phyloP scores from a whole-genome alignment of 2,113 vertebrate genomes.

The Ivindomyrus marchei region DNA sequence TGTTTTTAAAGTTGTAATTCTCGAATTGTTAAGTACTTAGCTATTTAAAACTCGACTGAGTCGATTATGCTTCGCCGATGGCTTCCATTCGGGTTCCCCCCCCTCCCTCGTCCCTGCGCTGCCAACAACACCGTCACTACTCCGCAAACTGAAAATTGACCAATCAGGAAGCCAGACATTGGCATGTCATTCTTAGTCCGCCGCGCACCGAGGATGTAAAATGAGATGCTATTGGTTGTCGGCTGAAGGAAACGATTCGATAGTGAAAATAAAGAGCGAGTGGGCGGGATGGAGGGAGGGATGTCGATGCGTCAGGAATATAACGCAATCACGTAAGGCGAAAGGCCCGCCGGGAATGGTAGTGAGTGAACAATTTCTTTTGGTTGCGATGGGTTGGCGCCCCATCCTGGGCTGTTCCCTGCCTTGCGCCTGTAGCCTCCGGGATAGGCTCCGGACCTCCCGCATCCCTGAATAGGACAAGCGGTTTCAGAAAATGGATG shows the following conservation, averaged over 20 bases:
- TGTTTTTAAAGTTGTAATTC: neutral
- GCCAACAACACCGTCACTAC: conserved; percentile 26
- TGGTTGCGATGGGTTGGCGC: neutral
- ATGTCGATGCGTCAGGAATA: neutral
- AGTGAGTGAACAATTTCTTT: neutral
- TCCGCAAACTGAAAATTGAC: neutral
- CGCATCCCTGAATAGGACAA: too few relatives aligned
- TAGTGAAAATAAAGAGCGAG: neutral
- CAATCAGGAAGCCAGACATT: conserved; percentile 26
- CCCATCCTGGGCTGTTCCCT: too few relatives aligned
- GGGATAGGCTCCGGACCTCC: too few relatives aligned
- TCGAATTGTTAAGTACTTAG: conserved; percentile 15
- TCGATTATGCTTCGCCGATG: conserved; percentile 49
- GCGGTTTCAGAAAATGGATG: too few relatives aligned
- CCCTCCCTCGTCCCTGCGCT: conserved; percentile 33
- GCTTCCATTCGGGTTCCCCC: conserved; percentile 59
- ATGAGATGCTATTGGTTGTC: conserved; percentile 17
- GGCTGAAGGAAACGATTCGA: conserved; percentile 3
- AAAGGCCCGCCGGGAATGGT: neutral
- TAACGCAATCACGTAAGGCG: conserved; percentile 6
- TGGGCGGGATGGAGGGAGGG: neutral
- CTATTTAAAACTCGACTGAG: conserved; percentile 54
- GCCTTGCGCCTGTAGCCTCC: too few relatives aligned
- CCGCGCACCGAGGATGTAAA: conserved; percentile 7
- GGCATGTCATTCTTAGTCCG: conserved; percentile 2